Evolutionary conservation across 2,888 invertebrate species (phyloP), one percentile per base, ranked within the genome.

Genomic region (Melieria crassipennis): DNA sequence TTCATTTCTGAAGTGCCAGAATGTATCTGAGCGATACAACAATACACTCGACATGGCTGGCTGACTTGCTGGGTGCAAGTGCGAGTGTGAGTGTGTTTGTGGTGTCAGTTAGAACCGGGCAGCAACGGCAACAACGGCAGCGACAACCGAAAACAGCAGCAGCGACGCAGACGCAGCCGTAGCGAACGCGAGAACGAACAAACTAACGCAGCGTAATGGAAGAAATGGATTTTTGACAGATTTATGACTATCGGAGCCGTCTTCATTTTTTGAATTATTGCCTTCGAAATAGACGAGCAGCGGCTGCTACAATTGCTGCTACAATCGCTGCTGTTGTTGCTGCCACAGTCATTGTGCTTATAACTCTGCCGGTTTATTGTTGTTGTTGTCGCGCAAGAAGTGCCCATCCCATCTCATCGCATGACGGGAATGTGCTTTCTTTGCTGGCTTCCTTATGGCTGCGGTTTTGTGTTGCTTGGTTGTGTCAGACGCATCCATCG

Each of bases 181-280:
- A 47, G 55, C 60, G 52, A 62, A 63, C 52, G 56, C 62, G 47
- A 57, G 60, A 65, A 56, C 55, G 60, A 58, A 58, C 65, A 42
- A 57, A 16, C 56, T 60, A 47, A 62, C 58, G 56, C 58, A 66
- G 46, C 78, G 83, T 81, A 83, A 85, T 85, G 82, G 78, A 84
- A 85, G 85, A 85, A 85, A 85, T 85, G 86, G 85, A 86, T 85
- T 85, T 85, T 84, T 85, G 84, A 85, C 84, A 85, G 84, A 85
- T 85, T 85, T 85, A 85, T 85, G 84, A 85, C 86, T 86, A 85
- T 85, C 84, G 84, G 85, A 83, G 84, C 86, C 84, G 83, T 86
- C 85, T 83, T 85, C 80, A 81, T 81, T 80, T 82, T 85, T 85
- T 85, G 86, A 85, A 86, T 85, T 85, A 85, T 85, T 83, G 85